These are phyloP conservation scores for Iselma pallidipennis DNA, from an alignment of 2,888 invertebrate genomes.

Conservation along the genomic window DNA sequence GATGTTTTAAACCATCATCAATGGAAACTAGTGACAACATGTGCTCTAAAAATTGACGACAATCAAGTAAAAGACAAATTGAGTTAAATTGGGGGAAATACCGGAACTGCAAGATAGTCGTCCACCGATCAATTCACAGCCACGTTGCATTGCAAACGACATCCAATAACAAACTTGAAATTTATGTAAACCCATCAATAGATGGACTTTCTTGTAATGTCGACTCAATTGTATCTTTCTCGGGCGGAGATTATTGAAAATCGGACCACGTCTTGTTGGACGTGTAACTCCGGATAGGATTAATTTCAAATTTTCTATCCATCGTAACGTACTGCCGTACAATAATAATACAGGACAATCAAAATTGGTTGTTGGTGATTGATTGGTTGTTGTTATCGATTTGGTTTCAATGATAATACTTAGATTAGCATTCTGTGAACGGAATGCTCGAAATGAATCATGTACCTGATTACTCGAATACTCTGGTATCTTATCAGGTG, in stretches of 20 bases:
- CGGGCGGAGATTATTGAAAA: slow-evolving; percentile 83
- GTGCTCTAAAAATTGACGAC: slow-evolving; percentile 59
- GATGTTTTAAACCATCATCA: slow-evolving; percentile 80
- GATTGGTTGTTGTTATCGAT: slow-evolving; percentile 27
- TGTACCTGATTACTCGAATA: slow-evolving; percentile 95
- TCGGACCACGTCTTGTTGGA: slow-evolving; percentile 87
- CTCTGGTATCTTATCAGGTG: slow-evolving; percentile 94
- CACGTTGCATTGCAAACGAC: slow-evolving; percentile 93
- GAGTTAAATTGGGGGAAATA: slow-evolving; percentile 30
- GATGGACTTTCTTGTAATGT: slow-evolving; percentile 85
- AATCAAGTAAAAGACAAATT: slow-evolving; percentile 12
- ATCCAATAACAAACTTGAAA: slow-evolving; percentile 95
- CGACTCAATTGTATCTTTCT: slow-evolving; percentile 90
- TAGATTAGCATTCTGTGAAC: slow-evolving; percentile 83
- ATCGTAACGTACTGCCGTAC: slow-evolving; percentile 92
- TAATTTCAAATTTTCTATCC: slow-evolving; percentile 95
- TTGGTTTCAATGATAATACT: slow-evolving; percentile 78
- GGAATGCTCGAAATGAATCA: slow-evolving; percentile 93
- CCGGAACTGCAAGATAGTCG: slow-evolving; percentile 79
- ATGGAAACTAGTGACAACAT: slow-evolving; percentile 72
- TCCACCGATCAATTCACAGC: slow-evolving; percentile 83
- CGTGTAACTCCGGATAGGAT: slow-evolving; percentile 91
- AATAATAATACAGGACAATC: slow-evolving; percentile 76
- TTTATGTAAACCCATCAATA: slow-evolving; percentile 85
- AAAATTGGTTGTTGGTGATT: slow-evolving; percentile 51